Base-by-base conservation (phyloP, 2,888 invertebrate species). In the Allygus modestus region DNA sequence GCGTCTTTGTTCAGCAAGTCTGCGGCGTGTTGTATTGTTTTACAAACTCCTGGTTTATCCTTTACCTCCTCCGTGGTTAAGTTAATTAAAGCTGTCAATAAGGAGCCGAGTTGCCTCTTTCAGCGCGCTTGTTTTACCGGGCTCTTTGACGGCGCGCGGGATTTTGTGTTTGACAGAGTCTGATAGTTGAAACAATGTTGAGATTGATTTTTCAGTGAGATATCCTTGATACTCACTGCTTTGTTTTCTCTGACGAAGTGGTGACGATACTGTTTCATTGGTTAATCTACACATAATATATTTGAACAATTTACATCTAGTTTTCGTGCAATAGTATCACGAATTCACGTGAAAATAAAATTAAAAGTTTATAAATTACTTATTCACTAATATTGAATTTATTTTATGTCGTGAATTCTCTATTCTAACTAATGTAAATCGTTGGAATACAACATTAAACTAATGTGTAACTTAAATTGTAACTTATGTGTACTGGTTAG, bases 41-140 rank as follows among this genome's bases (percentile, higher is more conserved):
- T 58, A 31, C 65, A 31, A 65, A 65, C 65, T 31, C 12, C 46
- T 1, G 12, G 46, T 46, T 1, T 46, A 65, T 23, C 65, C 58
- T 23, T 20, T 58, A n/a, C 58, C 23, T 58, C 58, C 65, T 65
- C 17, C 28, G 65, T 28, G 65, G 28, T 65, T 26, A 65, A 65
- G 31, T 65, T 65, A 65, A 65, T 65, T 65, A 65, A 65, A 65
- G 15, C 65, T 31, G 65, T 65, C 65, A 65, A 65, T 65, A 65
- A 65, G 7, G 20, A 54, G 26, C 58, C 65, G 17, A 31, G 5
- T 65, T 11, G 28, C 65, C 28, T 23, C 31, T 65, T 65, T 2
- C 23, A 58, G 26, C 58, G 26, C 51, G 58, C 58, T 58, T 58
- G 58, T 58, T 58, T 46, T 46, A 11, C 12, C 20, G 20, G 1